Evolutionary conservation across 2,888 invertebrate genomes (phyloP).

Genomic region (Drosophila falleni): DNA sequence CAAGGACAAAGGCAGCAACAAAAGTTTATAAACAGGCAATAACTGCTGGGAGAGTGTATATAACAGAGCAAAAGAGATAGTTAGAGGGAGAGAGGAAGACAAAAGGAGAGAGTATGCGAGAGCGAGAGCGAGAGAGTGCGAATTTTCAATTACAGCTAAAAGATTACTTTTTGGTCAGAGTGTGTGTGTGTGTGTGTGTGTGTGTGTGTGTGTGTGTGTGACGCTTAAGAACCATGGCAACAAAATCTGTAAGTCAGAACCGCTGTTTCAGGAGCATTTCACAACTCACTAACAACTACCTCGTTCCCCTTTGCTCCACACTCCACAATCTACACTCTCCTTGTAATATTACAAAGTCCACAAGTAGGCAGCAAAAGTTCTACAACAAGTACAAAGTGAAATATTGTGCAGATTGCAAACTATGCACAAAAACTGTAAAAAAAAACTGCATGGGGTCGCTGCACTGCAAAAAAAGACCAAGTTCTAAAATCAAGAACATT

Average conservation of each 20-base stretch:
- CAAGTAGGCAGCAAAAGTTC: conserved; percentile 49
- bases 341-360: conserved; percentile 7
- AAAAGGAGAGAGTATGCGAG: neutral
- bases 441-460: conserved; percentile 46
- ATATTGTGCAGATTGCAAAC: conserved; percentile 55
- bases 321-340: neutral
- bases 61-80: conserved; percentile 16
- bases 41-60: conserved; percentile 24
- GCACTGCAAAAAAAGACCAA: too few relatives aligned
- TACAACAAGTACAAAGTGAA: conserved; percentile 43
- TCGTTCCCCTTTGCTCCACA: neutral
- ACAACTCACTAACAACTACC: neutral
- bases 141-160: conserved; percentile 63
- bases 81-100: neutral
- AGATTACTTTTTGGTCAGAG: conserved; percentile 45
- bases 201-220: conserved; percentile 4
- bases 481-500: too few relatives aligned
- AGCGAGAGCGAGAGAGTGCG: conserved; percentile 3
- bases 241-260: conserved; percentile 39
- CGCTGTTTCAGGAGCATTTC: conserved; percentile 26
- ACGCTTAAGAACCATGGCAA: conserved; percentile 28
- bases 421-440: conserved; percentile 34
- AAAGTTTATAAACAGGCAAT: conserved; percentile 37
- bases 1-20: conserved; percentile 51
- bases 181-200: conserved; percentile 2